Percentiles rank a stretch among this genome's conserved stretches.
phyloP scores from a whole-genome alignment of 2,113 vertebrate genomes.

The Beaufortia kweichowensis region DNA sequence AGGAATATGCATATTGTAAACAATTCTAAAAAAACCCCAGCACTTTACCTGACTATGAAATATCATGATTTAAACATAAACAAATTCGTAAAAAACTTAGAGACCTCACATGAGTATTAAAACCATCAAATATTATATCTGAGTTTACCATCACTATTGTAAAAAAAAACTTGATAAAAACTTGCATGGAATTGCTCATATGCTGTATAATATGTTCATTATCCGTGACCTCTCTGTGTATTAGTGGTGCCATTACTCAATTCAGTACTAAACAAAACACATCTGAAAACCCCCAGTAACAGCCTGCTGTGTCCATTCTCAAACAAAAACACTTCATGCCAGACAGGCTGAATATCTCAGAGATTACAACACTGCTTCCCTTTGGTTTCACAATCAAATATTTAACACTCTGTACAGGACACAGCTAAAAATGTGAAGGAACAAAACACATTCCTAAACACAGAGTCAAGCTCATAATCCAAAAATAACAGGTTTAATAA shows the following conservation, averaged over 20 bases:
- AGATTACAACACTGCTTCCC: constrained; percentile 42
- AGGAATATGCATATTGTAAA: no score
- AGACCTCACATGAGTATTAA: no score
- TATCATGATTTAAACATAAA: no score
- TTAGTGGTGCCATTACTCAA: constrained; percentile 43
- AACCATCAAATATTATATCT: no score
- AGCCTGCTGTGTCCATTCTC: constrained; percentile 42
- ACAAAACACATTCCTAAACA: neutral
- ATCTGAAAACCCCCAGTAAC: constrained; percentile 61
- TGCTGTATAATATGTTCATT: constrained; percentile 20
- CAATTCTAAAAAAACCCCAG: no score
- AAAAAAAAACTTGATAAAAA: no score
- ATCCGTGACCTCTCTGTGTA: constrained; percentile 48
- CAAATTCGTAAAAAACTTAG: no score
- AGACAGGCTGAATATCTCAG: constrained; percentile 27
- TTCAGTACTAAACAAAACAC: constrained; percentile 27
- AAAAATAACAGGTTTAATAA: no score
- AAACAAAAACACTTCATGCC: constrained; percentile 19
- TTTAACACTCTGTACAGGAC: constrained; percentile 11
- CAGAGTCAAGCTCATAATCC: neutral
- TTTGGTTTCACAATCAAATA: constrained; percentile 38
- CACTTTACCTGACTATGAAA: no score
- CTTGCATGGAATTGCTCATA: neutral
- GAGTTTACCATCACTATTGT: no score
- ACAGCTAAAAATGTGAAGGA: neutral